Evolutionary conservation across 2,113 vertebrate species (phyloP).

Genomic region (Mirounga angustirostris): DNA sequence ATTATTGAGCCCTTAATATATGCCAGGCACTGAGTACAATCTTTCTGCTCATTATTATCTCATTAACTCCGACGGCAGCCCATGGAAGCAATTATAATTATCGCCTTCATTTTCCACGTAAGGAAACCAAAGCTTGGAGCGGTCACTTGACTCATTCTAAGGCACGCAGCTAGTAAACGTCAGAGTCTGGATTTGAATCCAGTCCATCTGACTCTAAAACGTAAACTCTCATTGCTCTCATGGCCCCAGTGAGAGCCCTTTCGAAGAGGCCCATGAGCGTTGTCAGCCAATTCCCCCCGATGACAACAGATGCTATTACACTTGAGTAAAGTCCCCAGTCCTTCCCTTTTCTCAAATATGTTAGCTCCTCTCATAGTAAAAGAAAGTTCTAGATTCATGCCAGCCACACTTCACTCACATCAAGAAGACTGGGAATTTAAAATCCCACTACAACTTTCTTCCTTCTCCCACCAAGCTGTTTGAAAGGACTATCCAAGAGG

Average conservation of each 20-base stretch:
- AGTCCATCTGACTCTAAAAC: not conserved
- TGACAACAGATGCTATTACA: not conserved
- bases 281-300: not conserved
- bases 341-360: conserved; percentile 17
- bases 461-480: not conserved
- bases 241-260: not conserved
- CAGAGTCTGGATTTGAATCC: not conserved
- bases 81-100: not conserved
- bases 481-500: conserved; percentile 49
- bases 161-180: not conserved
- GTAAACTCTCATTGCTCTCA: not conserved
- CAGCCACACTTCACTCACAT: not conserved
- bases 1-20: not conserved
- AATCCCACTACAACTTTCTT: not conserved
- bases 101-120: not conserved
- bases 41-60: not conserved
- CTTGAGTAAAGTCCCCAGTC: not conserved
- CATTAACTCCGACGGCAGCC: not conserved
- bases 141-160: not conserved
- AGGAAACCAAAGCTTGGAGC: conserved; percentile 1
- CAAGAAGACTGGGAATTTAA: conserved; percentile 30
- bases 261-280: not conserved
- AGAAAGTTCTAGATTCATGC: not conserved
- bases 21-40: not conserved
- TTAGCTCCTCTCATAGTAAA: not conserved